A percentile compares a stretch with the other conserved stretches of the same genome.
phyloP scores from a whole-genome alignment of 2,888 invertebrate genomes.

The Cordilura impudica region DNA sequence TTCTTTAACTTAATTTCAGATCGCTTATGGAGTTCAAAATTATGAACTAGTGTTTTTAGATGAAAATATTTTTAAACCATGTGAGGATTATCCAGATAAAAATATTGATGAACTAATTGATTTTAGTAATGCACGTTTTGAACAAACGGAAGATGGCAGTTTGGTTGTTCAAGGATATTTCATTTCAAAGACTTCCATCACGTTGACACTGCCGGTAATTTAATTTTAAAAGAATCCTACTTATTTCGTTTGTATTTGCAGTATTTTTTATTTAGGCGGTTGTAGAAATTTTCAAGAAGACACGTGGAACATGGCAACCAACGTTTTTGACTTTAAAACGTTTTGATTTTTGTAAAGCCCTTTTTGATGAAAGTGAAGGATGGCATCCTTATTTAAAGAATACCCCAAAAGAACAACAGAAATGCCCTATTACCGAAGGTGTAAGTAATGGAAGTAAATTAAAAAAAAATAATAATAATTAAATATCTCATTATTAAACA shows the following conservation, averaged over 20 bases:
- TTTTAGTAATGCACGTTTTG: neutral
- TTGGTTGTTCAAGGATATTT: neutral
- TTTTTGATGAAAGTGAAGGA: conserved; percentile 5
- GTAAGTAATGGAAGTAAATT: conserved; percentile 1
- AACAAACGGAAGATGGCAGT: conserved; percentile 18
- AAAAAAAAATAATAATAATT: neutral
- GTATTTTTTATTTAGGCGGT: neutral
- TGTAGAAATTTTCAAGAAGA: conserved; percentile 19
- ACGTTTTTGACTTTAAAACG: conserved; percentile 10
- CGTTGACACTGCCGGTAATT: conserved; percentile 14
- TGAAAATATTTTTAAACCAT: conserved; percentile 1
- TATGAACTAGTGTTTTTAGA: conserved; percentile 37
- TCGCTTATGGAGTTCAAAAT: neutral
- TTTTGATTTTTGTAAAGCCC: conserved; percentile 4
- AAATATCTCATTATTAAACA: neutral
- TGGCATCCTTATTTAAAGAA: conserved; percentile 36
- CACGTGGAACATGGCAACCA: conserved; percentile 37
- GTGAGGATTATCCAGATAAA: conserved; percentile 32
- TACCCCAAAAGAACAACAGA: conserved; percentile 16
- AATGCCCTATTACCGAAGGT: conserved; percentile 30
- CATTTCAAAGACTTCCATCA: neutral
- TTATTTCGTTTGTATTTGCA: neutral
- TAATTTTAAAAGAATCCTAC: neutral
- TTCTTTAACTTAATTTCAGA: neutral
- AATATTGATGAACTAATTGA: conserved; percentile 16